phyloP scores from a whole-genome alignment of 2,113 vertebrate genomes.

The Microcebus murinus region DNA sequence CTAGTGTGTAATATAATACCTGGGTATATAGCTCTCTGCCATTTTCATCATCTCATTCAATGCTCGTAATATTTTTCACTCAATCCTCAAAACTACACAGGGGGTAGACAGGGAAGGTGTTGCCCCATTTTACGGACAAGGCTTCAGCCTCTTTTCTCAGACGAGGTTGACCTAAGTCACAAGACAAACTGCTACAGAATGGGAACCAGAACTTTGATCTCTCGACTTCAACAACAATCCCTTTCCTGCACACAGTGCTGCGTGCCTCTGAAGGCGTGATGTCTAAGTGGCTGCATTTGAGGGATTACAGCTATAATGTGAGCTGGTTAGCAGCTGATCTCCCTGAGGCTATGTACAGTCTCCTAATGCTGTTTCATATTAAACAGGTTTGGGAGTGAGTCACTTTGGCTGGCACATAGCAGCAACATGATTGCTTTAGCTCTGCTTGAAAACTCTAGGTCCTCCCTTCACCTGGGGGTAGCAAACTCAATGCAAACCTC shows the following conservation, averaged over 20 bases:
- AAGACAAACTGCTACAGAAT: not conserved
- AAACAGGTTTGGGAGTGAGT: conserved; percentile 81
- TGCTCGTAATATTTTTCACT: conserved; percentile 47
- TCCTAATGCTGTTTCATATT: conserved; percentile 78
- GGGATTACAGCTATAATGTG: conserved; percentile 67
- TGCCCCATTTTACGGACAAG: not conserved
- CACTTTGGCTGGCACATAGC: conserved; percentile 71
- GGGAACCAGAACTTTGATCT: conserved; percentile 23
- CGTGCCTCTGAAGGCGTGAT: conserved; percentile 34
- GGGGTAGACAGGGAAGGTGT: not conserved
- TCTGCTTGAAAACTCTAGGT: conserved; percentile 53
- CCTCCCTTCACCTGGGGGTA: conserved; percentile 70
- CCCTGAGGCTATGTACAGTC: conserved; percentile 71
- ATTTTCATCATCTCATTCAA: conserved; percentile 40
- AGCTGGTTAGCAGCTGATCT: conserved; percentile 79
- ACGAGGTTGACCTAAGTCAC: not conserved
- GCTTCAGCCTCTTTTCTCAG: conserved; percentile 25
- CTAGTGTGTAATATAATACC: not conserved
- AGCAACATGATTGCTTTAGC: conserved; percentile 68
- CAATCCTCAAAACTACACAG: not conserved
- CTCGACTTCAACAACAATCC: not conserved
- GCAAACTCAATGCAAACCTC: conserved; percentile 62
- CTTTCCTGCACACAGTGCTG: not conserved
- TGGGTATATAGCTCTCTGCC: not conserved
- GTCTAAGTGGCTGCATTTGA: conserved; percentile 49